Base-by-base conservation (phyloP, 2,888 invertebrate genomes). In the Pollenia amentaria region DNA sequence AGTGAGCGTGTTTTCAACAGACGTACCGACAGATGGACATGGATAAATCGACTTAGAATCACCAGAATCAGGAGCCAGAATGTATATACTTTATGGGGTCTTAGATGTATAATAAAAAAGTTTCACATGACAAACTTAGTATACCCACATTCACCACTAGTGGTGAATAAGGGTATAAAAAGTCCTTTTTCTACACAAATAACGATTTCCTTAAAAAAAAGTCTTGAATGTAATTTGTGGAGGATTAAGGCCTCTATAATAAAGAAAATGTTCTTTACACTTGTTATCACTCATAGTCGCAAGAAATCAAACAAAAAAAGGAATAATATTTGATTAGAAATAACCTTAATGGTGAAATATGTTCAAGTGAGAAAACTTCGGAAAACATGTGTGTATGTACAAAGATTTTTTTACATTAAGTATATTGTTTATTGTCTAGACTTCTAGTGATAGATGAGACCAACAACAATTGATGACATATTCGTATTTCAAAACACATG, bases 381-480 rank as follows among this genome's bases (percentile, higher is more conserved):
- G 16, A 40, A 18, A 16, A 48, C 16, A 40, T 48, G 14, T n/a
- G n/a, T n/a, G n/a, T n/a, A n/a, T n/a, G n/a, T 14, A 67, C 51
- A 69, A 62, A 60, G 4, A 21, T 60, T 10, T 29, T 29, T 29
- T 2, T 18, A 69, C 38, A 67, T 21, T 51, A 12, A 67, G 38
- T 29, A 67, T 60, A 21, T 73, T 48, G 18, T 53, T 16, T 18
- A 78, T 46, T 44, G 78, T 84, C 78, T 78, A 84, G 84, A 78
- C 78, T 51, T 8, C 40, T 1, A 18, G 42, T 84, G 84, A 78
- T 84, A 60, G 73, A 84, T 84, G 72, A 60, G 29, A 72, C 46
- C 42, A 67, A 46, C 57, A 60, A 16, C 60, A 65, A 78, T 78
- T 73, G 78, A 72, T 78, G 84, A 78, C 78, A 78, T 73, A 62